A percentile compares a stretch with the other conserved stretches of the same genome.
Evolutionary conservation across 1,140 invertebrate genomes (phyloP).

Genomic region (Nylanderia fulva): DNA sequence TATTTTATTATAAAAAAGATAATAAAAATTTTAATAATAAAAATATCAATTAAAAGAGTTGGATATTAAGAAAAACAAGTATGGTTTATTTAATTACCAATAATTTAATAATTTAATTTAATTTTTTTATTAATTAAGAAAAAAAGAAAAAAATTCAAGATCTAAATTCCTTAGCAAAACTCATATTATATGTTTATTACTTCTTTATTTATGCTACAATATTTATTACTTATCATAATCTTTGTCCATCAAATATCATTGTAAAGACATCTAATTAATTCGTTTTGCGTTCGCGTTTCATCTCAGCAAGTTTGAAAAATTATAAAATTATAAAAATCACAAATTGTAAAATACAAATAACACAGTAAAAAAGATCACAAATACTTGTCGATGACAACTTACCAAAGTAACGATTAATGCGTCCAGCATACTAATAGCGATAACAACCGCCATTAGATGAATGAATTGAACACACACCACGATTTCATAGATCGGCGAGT

Average conservation of each 20-base stretch:
- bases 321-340: constrained; percentile 27
- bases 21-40: too few species aligned
- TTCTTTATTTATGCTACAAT: too few species aligned
- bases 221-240: not conserved
- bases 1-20: too few species aligned
- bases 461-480: constrained; percentile 42
- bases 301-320: not conserved
- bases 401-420: constrained; percentile 59
- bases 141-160: not conserved
- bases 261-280: too few species aligned
- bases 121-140: not conserved
- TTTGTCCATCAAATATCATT: not conserved
- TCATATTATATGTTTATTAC: not conserved
- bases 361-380: not conserved
- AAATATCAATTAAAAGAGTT: too few species aligned
- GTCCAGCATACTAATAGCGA: constrained; percentile 22
- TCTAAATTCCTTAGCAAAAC: not conserved
- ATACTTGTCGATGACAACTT: constrained; percentile 21
- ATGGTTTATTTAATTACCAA: not conserved
- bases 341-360: not conserved
- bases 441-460: constrained; percentile 29
- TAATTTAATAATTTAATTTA: not conserved
- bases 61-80: not conserved
- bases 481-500: constrained; percentile 46
- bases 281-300: not conserved